Evolutionary conservation across 2,797 vertebrate species (phyloP).

Genomic region (Mus caroli): DNA sequence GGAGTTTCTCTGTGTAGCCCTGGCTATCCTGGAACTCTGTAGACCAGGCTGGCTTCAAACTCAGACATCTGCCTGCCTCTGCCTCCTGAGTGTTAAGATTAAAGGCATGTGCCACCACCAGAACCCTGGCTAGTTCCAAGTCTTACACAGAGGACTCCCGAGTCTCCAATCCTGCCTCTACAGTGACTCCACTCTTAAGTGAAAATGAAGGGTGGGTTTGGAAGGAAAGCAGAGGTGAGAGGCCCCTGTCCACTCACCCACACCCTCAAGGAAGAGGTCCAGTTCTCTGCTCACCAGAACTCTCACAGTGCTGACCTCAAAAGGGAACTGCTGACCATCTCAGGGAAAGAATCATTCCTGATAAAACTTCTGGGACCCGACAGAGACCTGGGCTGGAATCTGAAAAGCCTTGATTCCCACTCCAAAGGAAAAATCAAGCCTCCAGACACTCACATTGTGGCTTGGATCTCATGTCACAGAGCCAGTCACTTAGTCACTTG

Average conservation of each 20-base stretch:
- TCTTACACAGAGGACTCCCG: conserved; percentile 57
- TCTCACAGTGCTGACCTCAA: neutral
- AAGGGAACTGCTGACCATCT: neutral
- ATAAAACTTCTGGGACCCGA: neutral
- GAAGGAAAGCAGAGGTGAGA: conserved; percentile 7
- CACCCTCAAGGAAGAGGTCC: neutral
- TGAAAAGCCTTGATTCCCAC: neutral
- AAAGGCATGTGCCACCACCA: neutral
- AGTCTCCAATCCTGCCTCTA: conserved; percentile 50
- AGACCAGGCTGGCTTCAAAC: neutral
- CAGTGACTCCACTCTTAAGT: conserved; percentile 50
- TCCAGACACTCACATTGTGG: neutral
- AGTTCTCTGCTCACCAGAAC: neutral
- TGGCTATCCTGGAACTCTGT: neutral
- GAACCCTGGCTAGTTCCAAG: neutral
- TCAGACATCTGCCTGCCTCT: neutral
- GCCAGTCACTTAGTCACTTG: neutral
- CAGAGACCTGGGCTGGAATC: neutral
- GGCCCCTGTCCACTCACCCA: neutral
- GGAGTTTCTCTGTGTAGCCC: neutral
- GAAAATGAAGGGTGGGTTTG: conserved; percentile 22
- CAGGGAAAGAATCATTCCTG: neutral
- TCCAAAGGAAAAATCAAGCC: neutral
- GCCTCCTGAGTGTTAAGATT: neutral
- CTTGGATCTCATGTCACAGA: neutral